A percentile compares a stretch with the other conserved stretches of the same genome.
phyloP scores from a whole-genome alignment of 2,888 invertebrate species.

The Diadromus collaris region DNA sequence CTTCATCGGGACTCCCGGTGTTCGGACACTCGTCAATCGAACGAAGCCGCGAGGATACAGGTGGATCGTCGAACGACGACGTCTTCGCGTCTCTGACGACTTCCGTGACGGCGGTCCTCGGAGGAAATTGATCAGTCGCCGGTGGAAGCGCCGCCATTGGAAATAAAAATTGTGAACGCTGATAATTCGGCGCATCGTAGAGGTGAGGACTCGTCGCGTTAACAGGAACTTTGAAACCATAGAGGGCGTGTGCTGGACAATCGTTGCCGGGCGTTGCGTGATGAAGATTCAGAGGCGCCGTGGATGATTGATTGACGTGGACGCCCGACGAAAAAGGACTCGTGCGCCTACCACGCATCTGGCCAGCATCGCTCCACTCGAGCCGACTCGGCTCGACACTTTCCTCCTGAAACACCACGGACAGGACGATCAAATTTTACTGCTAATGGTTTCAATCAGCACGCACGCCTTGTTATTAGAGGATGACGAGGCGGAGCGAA shows the following conservation, averaged over 20 bases:
- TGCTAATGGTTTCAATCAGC: not conserved
- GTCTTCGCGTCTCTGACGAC: not conserved
- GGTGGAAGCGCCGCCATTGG: not conserved
- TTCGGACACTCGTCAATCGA: constrained; percentile 15
- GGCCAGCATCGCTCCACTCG: constrained; percentile 33
- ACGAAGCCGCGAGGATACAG: constrained; percentile 6
- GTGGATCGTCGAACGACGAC: constrained; percentile 17
- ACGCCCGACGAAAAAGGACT: constrained; percentile 16
- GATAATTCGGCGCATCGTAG: constrained; percentile 24
- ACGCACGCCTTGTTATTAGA: not conserved
- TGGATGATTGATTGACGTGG: constrained; percentile 13
- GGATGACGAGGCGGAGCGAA: not conserved
- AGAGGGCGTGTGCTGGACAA: constrained; percentile 15
- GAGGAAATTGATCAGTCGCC: constrained; percentile 6
- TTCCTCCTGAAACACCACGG: constrained; percentile 43
- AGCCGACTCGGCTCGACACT: constrained; percentile 6
- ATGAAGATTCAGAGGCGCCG: constrained; percentile 35
- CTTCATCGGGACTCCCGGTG: constrained; percentile 24
- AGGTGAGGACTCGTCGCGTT: constrained; percentile 9
- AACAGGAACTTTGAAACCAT: constrained; percentile 57
- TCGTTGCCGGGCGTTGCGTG: constrained; percentile 2
- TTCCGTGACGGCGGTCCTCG: constrained; percentile 10
- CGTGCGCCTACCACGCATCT: constrained; percentile 16
- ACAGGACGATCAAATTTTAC: not conserved
- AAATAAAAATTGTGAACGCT: constrained; percentile 18